phyloP scores from a whole-genome alignment of 30 jellyfish, hydroid and myxozoan genomes.

The Aurelia sp. region DNA sequence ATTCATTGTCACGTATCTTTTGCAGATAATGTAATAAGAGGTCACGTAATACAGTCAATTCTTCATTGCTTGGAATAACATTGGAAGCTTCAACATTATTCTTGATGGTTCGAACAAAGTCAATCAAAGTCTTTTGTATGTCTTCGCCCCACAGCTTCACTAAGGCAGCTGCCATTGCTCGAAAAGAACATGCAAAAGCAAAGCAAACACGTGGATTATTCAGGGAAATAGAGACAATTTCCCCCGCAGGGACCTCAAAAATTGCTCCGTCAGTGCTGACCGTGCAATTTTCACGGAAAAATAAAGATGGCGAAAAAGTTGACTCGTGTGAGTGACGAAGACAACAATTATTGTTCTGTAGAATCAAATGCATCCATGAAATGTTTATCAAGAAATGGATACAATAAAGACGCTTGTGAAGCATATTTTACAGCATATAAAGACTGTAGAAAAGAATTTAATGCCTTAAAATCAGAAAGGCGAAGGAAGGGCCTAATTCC shows the following conservation, averaged over 20 bases:
- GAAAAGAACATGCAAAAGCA: neutral
- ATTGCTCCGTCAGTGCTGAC: neutral
- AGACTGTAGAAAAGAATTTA: slow-evolving; percentile 78
- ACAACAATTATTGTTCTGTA: slow-evolving; percentile 69
- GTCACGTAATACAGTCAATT: neutral
- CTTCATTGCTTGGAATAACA: slow-evolving; percentile 10
- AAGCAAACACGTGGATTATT: neutral
- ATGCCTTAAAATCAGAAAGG: slow-evolving; percentile 80
- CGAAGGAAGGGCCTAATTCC: slow-evolving; percentile 89
- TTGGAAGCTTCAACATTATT: slow-evolving; percentile 1
- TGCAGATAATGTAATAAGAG: neutral
- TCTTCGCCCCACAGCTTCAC: neutral
- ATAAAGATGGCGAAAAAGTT: slow-evolving; percentile 67
- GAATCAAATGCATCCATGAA: slow-evolving; percentile 94
- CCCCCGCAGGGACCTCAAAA: slow-evolving; percentile 19
- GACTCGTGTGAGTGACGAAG: slow-evolving; percentile 67
- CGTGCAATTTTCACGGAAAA: neutral
- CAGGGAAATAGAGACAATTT: slow-evolving; percentile 15
- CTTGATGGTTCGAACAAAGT: neutral
- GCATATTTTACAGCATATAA: slow-evolving; percentile 79
- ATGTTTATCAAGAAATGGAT: slow-evolving; percentile 78
- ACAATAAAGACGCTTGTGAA: slow-evolving; percentile 71
- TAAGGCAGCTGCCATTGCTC: slow-evolving; percentile 5
- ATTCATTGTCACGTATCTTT: too few species aligned
- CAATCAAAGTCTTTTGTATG: neutral